A percentile compares a stretch with the other conserved stretches of the same genome.
Conservation (phyloP, 2,888 invertebrate species). For the Poecilus cupreus region DNA sequence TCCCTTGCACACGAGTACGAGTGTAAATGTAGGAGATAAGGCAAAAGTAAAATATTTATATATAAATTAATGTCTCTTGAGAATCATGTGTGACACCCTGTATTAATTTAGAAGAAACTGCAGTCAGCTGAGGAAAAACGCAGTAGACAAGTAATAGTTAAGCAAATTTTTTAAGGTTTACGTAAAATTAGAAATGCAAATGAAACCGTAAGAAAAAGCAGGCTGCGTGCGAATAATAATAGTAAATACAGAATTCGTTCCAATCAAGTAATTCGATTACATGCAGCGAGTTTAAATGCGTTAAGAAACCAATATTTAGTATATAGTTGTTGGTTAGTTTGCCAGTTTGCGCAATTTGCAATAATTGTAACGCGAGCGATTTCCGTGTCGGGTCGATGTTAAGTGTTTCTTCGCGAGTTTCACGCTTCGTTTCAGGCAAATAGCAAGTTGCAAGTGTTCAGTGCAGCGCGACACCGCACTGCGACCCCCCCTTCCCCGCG, state of each 20-base stretch:
- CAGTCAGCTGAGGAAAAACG: too few relatives aligned
- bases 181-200: conserved; percentile 1
- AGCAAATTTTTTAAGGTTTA: not conserved
- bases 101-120: too few relatives aligned
- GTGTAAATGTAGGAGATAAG: too few relatives aligned
- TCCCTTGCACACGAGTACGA: too few relatives aligned
- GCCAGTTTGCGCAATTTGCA: conserved; percentile 27
- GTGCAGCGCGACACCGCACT: not conserved
- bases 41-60: too few relatives aligned
- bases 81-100: too few relatives aligned
- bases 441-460: conserved; percentile 7
- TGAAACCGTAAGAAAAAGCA: not conserved
- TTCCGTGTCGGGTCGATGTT: conserved; percentile 10
- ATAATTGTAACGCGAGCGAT: conserved; percentile 28
- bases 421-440: conserved; percentile 52
- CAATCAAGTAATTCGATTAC: not conserved
- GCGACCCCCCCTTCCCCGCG: not conserved
- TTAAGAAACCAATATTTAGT: not conserved
- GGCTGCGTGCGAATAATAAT: not conserved
- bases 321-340: conserved; percentile 5
- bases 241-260: not conserved
- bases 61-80: too few relatives aligned
- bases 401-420: conserved; percentile 50
- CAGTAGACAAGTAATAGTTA: not conserved
- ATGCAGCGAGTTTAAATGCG: not conserved